Conservation (phyloP, 2,797 vertebrate genomes). For the Spea hammondii region DNA sequence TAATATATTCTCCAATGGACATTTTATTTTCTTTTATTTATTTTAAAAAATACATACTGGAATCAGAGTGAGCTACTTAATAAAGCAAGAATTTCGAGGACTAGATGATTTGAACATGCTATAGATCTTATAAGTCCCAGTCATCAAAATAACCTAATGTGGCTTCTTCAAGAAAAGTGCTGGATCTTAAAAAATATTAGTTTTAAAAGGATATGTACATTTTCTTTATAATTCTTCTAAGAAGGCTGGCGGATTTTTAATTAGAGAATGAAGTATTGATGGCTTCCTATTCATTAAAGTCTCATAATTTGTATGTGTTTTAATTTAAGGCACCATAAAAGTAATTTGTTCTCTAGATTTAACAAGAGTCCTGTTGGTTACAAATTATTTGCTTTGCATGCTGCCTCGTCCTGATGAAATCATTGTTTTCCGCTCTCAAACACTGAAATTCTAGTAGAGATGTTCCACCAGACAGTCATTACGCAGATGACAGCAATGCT, state of each 20-base stretch:
- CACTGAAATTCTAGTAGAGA: slow-evolving; percentile 24
- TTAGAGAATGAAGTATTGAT: slow-evolving; percentile 43
- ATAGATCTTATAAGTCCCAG: too few species aligned
- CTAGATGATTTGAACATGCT: too few species aligned
- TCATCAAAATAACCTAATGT: not conserved
- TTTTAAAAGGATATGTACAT: slow-evolving; percentile 14
- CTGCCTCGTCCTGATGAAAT: slow-evolving; percentile 19
- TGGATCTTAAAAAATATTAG: not conserved
- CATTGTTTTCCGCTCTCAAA: slow-evolving; percentile 10
- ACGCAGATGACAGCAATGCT: slow-evolving; percentile 22
- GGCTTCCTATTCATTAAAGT: slow-evolving; percentile 32
- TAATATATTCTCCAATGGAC: too few species aligned
- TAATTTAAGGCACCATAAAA: slow-evolving; percentile 9
- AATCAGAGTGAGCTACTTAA: too few species aligned
- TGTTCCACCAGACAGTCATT: slow-evolving; percentile 28
- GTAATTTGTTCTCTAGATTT: slow-evolving; percentile 32
- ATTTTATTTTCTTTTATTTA: too few species aligned
- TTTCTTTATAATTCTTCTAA: slow-evolving; percentile 27
- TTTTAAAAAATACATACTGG: too few species aligned
- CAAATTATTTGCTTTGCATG: slow-evolving; percentile 29
- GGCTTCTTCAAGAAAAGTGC: slow-evolving; percentile 9
- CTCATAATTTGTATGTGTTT: slow-evolving; percentile 29
- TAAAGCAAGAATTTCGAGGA: too few species aligned
- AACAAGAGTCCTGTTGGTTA: slow-evolving; percentile 15
- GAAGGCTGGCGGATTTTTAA: slow-evolving; percentile 29